Percentiles rank a stretch among this genome's conserved stretches.
Evolutionary conservation across 2,113 vertebrate genomes (phyloP).

Genomic region (Megaptera novaeangliae): DNA sequence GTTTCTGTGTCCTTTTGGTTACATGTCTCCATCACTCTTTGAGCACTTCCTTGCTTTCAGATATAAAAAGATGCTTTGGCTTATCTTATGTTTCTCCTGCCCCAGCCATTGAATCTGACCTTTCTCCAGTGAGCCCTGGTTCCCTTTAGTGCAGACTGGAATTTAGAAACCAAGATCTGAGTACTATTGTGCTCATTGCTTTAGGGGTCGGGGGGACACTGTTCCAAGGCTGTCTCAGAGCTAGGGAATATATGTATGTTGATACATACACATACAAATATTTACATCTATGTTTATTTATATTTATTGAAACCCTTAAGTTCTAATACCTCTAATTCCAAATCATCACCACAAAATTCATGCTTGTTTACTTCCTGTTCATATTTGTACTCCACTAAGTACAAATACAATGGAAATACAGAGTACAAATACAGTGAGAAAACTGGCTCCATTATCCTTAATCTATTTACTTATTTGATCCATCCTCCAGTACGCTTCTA

Average conservation of each 20-base stretch:
- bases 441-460: background rate
- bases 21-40: background rate
- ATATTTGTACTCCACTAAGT: background rate
- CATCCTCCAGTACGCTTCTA: background rate
- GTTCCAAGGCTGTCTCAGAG: background rate
- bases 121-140: background rate
- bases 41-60: background rate
- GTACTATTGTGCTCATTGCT: background rate
- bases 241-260: background rate
- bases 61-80: background rate
- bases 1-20: background rate
- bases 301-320: background rate
- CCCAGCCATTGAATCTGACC: background rate
- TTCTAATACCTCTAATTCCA: background rate
- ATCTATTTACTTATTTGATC: background rate
- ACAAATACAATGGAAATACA: no score
- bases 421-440: background rate
- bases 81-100: background rate
- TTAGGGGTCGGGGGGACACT: background rate
- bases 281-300: background rate
- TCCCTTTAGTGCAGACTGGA: background rate
- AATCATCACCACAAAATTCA: background rate
- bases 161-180: background rate
- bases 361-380: background rate
- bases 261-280: background rate